Evolutionary conservation across 2,113 vertebrate genomes (phyloP), one percentile per base, ranked within the genome.

Genomic region (Catagonus wagneri): DNA sequence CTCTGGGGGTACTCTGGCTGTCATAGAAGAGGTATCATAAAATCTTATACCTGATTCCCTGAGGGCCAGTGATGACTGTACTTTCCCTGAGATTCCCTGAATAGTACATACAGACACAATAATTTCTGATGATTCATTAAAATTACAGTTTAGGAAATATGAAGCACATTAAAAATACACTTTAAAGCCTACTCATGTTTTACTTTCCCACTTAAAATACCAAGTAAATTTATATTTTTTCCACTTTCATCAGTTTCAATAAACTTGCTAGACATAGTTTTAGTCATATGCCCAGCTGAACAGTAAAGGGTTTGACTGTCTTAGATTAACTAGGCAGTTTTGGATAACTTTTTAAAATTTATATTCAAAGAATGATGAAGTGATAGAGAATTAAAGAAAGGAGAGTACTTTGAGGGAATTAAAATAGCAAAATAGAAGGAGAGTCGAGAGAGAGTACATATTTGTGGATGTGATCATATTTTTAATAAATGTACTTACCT

Each of bases 101-200:
- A 83, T 95, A 92, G 80, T 76, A 79, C 74, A 56, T 22, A 83
- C 88, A 97, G 96, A 97, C 88, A 97, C 84, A 96, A 34, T 96
- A 83, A 97, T 96, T 96, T 96, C 74, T 94, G 95, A 90, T 97
- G 97, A 98, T 90, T 98, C 97, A 98, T 97, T 96, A 89, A 94
- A 97, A 97, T 97, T 92, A 95, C 84, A 97, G 97, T 93, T 96
- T 96, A 84, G 85, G 94, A 92, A 94, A 83, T 20, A 78, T 44
- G 86, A 93, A 89, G 63, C 89, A 95, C 61, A 86, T 97, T 93
- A 96, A 94, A 97, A 97, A 96, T 93, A 94, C 14, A 93, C 32
- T 93, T 95, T 81, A 94, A 83, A 90, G 87, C 29, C 95, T 56
- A 97, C 90, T 98, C 97, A 96, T 97, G 65, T 56, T 95, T 98